Percentiles rank a stretch among this genome's conserved stretches.
phyloP scores from a whole-genome alignment of 2,797 vertebrate species.

The Thamnophis elegans region DNA sequence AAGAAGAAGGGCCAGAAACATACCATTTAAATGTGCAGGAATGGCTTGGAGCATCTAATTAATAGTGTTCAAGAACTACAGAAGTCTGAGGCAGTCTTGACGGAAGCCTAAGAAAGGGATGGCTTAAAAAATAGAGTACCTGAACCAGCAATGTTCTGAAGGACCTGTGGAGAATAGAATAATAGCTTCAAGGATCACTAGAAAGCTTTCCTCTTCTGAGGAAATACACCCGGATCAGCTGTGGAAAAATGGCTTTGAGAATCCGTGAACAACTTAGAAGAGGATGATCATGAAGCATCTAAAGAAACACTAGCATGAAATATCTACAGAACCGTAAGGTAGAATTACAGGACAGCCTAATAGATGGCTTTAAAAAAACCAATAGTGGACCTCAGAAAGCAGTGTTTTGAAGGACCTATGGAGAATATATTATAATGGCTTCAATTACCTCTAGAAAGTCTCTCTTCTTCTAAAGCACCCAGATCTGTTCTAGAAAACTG shows the following conservation, averaged over 20 bases:
- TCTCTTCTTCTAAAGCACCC: not conserved
- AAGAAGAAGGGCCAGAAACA: not conserved
- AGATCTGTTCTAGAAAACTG: not conserved
- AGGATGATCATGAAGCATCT: not conserved
- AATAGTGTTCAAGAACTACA: not conserved
- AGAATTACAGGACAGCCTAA: not conserved
- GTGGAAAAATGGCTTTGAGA: not conserved
- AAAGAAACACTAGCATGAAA: not conserved
- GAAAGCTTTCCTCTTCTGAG: not conserved
- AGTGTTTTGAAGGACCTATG: not conserved
- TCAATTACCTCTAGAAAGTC: not conserved
- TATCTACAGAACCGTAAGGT: not conserved
- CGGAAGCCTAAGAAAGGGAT: not conserved
- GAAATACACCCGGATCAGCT: not conserved
- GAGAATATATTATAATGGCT: not conserved
- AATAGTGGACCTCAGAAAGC: not conserved
- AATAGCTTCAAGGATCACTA: not conserved
- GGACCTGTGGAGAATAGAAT: not conserved
- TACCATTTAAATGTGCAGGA: not conserved
- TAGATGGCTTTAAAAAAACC: not conserved
- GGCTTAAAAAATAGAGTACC: not conserved
- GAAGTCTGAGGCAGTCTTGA: not conserved
- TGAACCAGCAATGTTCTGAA: not conserved
- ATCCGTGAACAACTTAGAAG: not conserved
- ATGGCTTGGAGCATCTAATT: not conserved